Evolutionary conservation across 2,797 vertebrate species (phyloP).

Genomic region (Salmo trutta): DNA sequence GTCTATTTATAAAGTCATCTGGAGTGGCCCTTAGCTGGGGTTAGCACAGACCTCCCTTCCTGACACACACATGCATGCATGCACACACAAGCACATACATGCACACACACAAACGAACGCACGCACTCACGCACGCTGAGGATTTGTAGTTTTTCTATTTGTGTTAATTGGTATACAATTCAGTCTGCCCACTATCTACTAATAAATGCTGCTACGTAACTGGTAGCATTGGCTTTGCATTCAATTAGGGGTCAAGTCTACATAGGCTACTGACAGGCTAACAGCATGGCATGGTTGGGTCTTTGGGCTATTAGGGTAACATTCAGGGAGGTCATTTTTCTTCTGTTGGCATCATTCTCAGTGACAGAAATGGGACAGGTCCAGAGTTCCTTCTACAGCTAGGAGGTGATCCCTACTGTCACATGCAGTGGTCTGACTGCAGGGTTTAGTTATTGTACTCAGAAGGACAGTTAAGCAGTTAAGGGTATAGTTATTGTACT

Average conservation of each 20-base stretch:
- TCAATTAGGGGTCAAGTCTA: too few relatives aligned
- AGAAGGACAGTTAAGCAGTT: neutral
- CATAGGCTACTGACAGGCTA: neutral
- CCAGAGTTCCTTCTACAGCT: neutral
- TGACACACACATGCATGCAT: constrained; percentile 26
- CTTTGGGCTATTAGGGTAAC: too few relatives aligned
- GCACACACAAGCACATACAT: constrained; percentile 2
- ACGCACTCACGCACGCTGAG: neutral
- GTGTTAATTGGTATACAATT: too few relatives aligned
- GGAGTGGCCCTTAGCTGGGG: constrained; percentile 67
- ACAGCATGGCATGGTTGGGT: constrained; percentile 1
- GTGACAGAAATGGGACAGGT: constrained; percentile 52
- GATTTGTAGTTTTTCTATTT: neutral
- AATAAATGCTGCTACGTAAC: too few relatives aligned
- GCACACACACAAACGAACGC: neutral
- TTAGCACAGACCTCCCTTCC: constrained; percentile 55
- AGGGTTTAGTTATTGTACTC: too few relatives aligned
- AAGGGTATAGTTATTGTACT: too few relatives aligned
- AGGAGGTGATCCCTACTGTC: too few relatives aligned
- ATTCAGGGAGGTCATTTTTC: constrained; percentile 35
- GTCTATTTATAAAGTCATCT: constrained; percentile 79
- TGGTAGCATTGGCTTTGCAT: too few relatives aligned
- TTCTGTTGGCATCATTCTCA: constrained; percentile 19
- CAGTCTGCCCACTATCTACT: too few relatives aligned
- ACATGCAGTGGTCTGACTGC: too few relatives aligned